Base-by-base conservation (phyloP, 2,888 invertebrate species). In the Galeruca laticollis region DNA sequence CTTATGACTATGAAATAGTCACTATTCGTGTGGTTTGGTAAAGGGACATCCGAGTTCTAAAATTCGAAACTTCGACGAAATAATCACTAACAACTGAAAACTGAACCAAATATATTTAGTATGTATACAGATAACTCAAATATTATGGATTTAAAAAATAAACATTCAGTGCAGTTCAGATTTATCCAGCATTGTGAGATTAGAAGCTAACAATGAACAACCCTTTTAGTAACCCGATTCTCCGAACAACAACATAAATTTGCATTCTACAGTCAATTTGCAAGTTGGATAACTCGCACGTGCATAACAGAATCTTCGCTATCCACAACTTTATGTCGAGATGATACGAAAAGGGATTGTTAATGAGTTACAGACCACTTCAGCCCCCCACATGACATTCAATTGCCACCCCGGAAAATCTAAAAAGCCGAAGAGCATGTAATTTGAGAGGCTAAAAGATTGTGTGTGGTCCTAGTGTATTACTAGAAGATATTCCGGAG, bases 381-480 rank as follows among this genome's bases (percentile, higher is more conserved):
- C 26, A 33, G 51, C 49, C 59, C 66, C 59, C 51, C 43, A 35
- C 33, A 52, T 63, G 71, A 71, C 61, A 76, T 78, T 78, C 77
- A 78, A 79, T 79, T 79, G 78, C 78, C 79, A 76, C 77, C 78
- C 79, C 76, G 68, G 77, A 78, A 79, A 80, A 80, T 80, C 79
- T 79, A 79, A 80, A 80, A 81, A 79, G 79, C 78, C 77, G 78
- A 75, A 79, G 76, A 77, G 79, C 78, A 75, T 79, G 80, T 80
- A 81, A 81, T 80, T 78, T 74, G 79, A 81, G 78, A 77, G 63
- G 74, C 75, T 68, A 76, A 77, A 78, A 78, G 76, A 78, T 78
- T 78, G 70, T 69, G 5, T 60, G 31, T 11, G 64, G 62, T 33
- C 71, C 73, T 75, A 65, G 64, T n/a, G 26, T 26, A 54, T 54